phyloP scores from a whole-genome alignment of 2,113 vertebrate species.

The Erpornis zantholeuca region DNA sequence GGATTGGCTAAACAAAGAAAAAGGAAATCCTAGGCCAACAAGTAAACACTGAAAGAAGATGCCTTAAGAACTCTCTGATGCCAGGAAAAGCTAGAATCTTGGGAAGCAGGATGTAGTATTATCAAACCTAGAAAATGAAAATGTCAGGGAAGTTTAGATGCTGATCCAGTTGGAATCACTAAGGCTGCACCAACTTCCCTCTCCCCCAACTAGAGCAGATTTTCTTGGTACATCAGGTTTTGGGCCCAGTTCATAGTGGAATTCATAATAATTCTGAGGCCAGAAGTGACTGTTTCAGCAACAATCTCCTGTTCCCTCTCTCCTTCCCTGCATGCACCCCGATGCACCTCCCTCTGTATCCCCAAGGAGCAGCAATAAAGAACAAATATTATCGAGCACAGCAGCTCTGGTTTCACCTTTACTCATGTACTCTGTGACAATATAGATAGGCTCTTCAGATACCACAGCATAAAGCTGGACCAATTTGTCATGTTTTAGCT shows the following conservation, averaged over 20 bases:
- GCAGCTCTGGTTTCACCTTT: slow-evolving; percentile 79
- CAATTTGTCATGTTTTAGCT: slow-evolving; percentile 93
- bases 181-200: background rate
- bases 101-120: background rate
- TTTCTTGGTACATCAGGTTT: background rate
- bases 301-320: background rate
- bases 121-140: background rate
- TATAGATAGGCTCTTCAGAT: slow-evolving; percentile 97
- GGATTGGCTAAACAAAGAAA: background rate
- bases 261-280: background rate
- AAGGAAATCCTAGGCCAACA: background rate
- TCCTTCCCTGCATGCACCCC: background rate
- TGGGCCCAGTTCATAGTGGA: background rate
- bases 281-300: background rate
- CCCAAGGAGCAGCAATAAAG: background rate
- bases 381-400: background rate
- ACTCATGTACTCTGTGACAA: slow-evolving; percentile 97
- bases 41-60: background rate
- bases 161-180: background rate
- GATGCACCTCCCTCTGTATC: background rate
- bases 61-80: background rate
- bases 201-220: background rate
- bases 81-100: background rate
- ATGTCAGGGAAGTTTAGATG: background rate
- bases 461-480: slow-evolving; percentile 98